Base-by-base conservation (phyloP, 2,797 vertebrate genomes). In the Hirundo rustica region DNA sequence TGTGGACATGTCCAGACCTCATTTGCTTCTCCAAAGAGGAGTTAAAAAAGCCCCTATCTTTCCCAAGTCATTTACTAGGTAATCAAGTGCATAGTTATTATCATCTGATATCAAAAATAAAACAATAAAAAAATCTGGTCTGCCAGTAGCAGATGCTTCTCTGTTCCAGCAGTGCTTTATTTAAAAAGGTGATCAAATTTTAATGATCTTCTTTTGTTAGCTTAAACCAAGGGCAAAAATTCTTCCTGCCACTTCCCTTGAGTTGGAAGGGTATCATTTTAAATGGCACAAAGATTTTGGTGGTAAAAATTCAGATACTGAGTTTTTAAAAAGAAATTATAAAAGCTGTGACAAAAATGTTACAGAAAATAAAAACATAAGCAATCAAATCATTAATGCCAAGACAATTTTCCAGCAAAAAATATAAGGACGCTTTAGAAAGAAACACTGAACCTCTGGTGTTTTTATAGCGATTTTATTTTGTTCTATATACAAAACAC, bases 141-240 rank as follows among this genome's bases (percentile, higher is more conserved):
- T 54, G 7, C 60, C 55, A 65, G 74, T 23, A 89, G 13, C 30
- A 93, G 75, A 44, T 81, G 44, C 16, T 80, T 73, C 79, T 62
- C 25, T 10, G 77, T 83, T 74, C n/a, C 48, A 81, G 25, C 27
- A 61, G 16, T 54, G 18, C 36, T 91, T 93, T 80, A 80, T 76
- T 88, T 87, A 85, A 95, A 84, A 66, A 74, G 5, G 30, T 62
- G 20, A 85, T 95, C 42, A 93, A 87, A 88, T 70, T 88, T 96
- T 93, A 65, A 92, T 70, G 47, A 79, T 78, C 30, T 54, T 81
- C 70, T 84, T 95, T 85, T 93, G 81, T 87, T 79, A 76, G 42
- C 53, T 92, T 95, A 89, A 93, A 76, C 45, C 77, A 95, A 88
- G 57, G 85, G 81, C 75, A 94, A 91, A 89, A 80, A 83, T 70